Conservation (phyloP, 2,797 vertebrate genomes). For the Micromesistius poutassou region DNA sequence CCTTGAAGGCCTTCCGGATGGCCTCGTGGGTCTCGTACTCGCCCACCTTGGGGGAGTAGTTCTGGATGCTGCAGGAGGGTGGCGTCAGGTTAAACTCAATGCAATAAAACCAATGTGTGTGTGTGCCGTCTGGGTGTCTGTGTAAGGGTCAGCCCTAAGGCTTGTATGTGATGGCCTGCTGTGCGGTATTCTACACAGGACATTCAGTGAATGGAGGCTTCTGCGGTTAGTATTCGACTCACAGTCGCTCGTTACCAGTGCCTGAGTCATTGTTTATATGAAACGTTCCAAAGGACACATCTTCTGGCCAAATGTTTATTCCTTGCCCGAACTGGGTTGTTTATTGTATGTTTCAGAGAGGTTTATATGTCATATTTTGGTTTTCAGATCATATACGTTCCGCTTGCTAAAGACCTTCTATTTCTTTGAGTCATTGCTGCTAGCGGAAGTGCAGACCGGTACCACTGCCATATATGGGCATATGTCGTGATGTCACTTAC, state of each 20-base stretch:
- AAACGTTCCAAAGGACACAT: neutral
- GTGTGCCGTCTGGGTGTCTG: neutral
- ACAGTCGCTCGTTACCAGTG: neutral
- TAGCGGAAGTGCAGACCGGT: neutral
- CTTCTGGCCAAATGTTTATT: neutral
- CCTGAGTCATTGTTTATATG: neutral
- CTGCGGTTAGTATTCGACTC: neutral
- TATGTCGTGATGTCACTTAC: neutral
- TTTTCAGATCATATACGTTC: neutral
- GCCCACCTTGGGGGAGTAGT: slow-evolving; percentile 90
- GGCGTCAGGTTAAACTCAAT: neutral
- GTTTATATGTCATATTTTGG: neutral
- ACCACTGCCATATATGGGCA: neutral
- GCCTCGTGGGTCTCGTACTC: slow-evolving; percentile 84
- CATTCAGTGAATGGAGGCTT: neutral
- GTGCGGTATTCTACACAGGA: neutral
- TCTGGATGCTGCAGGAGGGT: slow-evolving; percentile 84
- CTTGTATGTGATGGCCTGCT: too few relatives aligned
- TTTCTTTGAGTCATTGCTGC: neutral
- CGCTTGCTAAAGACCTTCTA: neutral
- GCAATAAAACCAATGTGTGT: neutral
- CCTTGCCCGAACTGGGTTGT: neutral
- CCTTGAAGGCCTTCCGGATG: slow-evolving; percentile 84
- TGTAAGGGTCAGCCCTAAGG: neutral
- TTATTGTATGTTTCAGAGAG: neutral